These are phyloP conservation scores for Lasioglossum morio DNA, from an alignment of 2,888 invertebrate genomes.

Conservation along the genomic window DNA sequence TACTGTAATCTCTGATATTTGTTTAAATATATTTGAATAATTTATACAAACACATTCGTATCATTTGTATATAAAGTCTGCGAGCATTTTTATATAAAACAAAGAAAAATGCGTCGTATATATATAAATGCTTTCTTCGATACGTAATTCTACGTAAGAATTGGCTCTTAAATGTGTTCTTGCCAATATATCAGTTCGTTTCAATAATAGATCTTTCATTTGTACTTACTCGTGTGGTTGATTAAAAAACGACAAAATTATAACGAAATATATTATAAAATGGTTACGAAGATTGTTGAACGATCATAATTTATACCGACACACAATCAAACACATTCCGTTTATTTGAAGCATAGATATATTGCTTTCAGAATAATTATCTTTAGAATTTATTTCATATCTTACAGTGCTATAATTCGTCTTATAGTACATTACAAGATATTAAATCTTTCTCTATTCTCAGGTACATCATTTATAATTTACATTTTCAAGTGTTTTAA, in stretches of 20 bases:
- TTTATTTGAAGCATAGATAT: constrained; percentile 10
- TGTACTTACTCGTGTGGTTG: not conserved
- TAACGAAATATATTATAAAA: constrained; percentile 11
- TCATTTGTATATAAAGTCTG: constrained; percentile 34
- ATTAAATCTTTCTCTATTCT: not conserved
- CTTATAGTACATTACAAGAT: not conserved
- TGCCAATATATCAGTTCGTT: not conserved
- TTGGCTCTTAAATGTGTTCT: constrained; percentile 3
- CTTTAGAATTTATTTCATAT: not conserved
- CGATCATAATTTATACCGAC: constrained; percentile 11
- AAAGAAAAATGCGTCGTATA: constrained; percentile 21
- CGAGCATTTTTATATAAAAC: constrained; percentile 33
- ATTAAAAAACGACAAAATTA: not conserved
- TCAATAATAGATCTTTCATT: not conserved
- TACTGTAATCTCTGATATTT: constrained; percentile 81
- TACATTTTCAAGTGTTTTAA: not conserved
- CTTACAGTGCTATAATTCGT: not conserved
- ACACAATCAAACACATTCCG: constrained; percentile 8
- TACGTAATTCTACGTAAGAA: not conserved
- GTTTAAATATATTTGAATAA: constrained; percentile 84
- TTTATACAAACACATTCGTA: constrained; percentile 77
- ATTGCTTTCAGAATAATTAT: not conserved
- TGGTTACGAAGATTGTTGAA: constrained; percentile 7
- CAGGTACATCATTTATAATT: constrained; percentile 4
- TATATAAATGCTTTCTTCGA: constrained; percentile 15